Evolutionary conservation across 2,888 invertebrate species (phyloP).

Genomic region (Erebia epiphron): DNA sequence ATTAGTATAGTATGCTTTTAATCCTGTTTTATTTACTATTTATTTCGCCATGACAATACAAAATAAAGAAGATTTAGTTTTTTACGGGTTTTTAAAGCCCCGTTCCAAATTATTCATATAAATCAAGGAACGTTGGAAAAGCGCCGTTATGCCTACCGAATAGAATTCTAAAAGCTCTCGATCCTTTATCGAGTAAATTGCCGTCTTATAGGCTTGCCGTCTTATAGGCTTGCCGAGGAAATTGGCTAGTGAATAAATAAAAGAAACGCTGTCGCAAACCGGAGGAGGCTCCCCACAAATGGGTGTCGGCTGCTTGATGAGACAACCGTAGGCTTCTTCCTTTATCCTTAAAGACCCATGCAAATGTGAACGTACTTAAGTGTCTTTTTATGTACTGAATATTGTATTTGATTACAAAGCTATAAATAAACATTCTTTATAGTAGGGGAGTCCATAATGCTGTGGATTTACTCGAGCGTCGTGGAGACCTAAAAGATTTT

Average conservation of each 20-base stretch:
- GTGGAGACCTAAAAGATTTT: too few species aligned
- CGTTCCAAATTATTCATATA: not conserved
- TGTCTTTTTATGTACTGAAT: too few species aligned
- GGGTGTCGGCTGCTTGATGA: constrained; percentile 2
- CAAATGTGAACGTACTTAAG: not conserved
- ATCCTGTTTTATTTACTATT: too few species aligned
- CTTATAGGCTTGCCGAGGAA: constrained; percentile 10
- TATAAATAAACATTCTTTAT: too few species aligned
- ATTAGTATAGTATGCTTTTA: too few species aligned
- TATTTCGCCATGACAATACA: not conserved
- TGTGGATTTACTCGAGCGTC: too few species aligned
- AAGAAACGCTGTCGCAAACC: not conserved
- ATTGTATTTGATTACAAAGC: too few species aligned
- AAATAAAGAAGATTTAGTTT: not conserved
- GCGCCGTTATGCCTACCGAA: not conserved
- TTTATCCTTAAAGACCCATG: not conserved
- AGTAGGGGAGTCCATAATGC: too few species aligned
- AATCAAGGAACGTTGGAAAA: not conserved
- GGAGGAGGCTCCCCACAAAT: constrained; percentile 4
- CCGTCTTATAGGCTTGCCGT: constrained; percentile 13
- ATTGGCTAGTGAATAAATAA: constrained; percentile 12
- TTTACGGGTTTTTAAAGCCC: not conserved
- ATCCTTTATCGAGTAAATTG: constrained; percentile 10
- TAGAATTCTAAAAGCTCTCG: not conserved
- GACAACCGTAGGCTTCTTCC: not conserved